Percentiles rank a stretch among this genome's conserved stretches.
These are phyloP conservation scores for Bradypodion ventrale DNA, from an alignment of 2,797 vertebrate genomes.

Conservation along the genomic window DNA sequence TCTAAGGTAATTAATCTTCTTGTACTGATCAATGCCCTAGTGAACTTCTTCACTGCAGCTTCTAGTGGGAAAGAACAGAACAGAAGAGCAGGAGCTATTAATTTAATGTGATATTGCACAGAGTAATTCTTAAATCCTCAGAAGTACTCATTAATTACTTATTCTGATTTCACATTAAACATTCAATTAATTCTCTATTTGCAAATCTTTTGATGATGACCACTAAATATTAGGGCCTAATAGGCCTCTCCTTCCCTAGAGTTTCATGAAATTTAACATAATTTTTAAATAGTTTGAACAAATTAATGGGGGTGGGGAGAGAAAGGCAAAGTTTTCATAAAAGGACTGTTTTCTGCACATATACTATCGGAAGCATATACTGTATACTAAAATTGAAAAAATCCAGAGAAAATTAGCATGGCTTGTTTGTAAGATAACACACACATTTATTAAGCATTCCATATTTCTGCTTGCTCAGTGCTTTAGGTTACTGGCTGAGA, in stretches of 20 bases:
- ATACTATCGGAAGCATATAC: no score
- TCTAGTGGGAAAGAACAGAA: conserved; percentile 16
- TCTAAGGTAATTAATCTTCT: conserved; percentile 40
- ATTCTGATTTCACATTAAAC: conserved; percentile 6
- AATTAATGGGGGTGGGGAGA: background rate
- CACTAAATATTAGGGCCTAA: conserved; percentile 11
- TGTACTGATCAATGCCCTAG: background rate
- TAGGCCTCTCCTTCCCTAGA: background rate
- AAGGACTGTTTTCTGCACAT: no score
- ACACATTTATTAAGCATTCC: no score
- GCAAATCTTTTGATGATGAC: background rate
- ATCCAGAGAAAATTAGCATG: no score
- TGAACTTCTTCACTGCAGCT: conserved; percentile 21
- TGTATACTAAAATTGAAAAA: no score
- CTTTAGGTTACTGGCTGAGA: no score
- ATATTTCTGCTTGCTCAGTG: no score
- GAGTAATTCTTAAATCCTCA: conserved; percentile 11
- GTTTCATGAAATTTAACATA: background rate
- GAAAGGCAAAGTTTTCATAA: background rate
- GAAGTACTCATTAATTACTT: conserved; percentile 17
- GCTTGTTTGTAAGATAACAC: no score
- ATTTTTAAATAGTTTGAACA: background rate
- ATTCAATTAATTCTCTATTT: conserved; percentile 5
- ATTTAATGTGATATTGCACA: conserved; percentile 27
- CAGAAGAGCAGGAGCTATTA: conserved; percentile 14